phyloP scores from a whole-genome alignment of 2,113 vertebrate species.

The Australoheros scitulus region DNA sequence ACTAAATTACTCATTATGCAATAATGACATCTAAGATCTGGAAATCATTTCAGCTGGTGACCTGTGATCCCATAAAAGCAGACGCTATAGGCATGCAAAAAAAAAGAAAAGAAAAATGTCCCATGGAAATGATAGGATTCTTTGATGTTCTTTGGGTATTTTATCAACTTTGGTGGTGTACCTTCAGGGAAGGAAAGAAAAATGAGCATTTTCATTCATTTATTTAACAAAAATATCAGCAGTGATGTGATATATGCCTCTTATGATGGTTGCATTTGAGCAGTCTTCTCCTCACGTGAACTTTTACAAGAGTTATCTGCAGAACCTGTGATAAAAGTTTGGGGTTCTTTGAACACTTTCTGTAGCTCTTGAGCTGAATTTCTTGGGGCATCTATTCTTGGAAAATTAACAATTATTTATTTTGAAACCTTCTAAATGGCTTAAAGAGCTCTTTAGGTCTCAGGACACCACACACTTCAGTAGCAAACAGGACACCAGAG shows the following conservation, averaged over 20 bases:
- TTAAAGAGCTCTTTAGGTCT: no score
- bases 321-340: not conserved
- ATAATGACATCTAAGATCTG: not conserved
- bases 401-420: not conserved
- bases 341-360: not conserved
- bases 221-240: not conserved
- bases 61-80: not conserved
- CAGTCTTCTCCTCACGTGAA: not conserved
- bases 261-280: not conserved
- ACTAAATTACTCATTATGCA: not conserved
- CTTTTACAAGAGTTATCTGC: not conserved
- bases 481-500: no score
- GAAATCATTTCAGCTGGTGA: slow-evolving; percentile 17
- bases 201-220: not conserved
- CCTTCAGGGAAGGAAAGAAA: not conserved
- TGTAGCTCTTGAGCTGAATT: not conserved
- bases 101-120: no score
- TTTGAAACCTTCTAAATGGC: not conserved
- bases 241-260: not conserved
- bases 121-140: no score
- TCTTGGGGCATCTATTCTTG: not conserved
- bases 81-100: no score
- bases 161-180: not conserved
- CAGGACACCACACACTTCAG: not conserved
- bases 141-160: not conserved